Percentiles rank a stretch among this genome's conserved stretches.
phyloP scores from a whole-genome alignment of 2,888 invertebrate species.

The Smittia sp. region DNA sequence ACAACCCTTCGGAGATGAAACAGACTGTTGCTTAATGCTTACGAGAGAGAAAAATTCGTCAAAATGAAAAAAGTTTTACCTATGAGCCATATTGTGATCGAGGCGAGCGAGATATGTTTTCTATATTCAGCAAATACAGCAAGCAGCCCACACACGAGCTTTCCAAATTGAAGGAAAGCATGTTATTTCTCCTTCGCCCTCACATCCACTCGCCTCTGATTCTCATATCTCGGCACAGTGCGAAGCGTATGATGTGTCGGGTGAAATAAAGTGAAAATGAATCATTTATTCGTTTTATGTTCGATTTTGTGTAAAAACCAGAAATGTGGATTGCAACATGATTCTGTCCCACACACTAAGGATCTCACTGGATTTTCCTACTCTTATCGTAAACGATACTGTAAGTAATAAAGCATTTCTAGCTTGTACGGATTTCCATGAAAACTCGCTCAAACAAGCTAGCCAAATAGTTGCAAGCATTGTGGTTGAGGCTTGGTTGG shows the following conservation, averaged over 20 bases:
- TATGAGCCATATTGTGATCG: constrained; percentile 16
- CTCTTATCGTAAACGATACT: too few relatives aligned
- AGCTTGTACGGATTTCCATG: too few relatives aligned
- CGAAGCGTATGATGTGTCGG: constrained; percentile 16
- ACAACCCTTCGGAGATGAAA: not conserved
- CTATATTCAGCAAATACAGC: constrained; percentile 11
- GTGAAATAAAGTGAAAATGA: constrained; percentile 21
- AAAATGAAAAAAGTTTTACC: constrained; percentile 23
- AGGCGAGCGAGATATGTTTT: not conserved
- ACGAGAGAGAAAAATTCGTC: not conserved
- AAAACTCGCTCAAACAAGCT: too few relatives aligned
- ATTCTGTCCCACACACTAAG: not conserved
- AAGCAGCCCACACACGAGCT: constrained; percentile 9
- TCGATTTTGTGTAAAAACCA: constrained; percentile 26
- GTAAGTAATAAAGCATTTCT: too few relatives aligned
- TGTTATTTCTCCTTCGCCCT: not conserved
- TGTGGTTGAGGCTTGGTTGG: too few relatives aligned
- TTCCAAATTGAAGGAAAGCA: constrained; percentile 4
- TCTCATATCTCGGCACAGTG: not conserved
- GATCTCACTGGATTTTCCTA: too few relatives aligned
- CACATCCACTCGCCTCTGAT: not conserved
- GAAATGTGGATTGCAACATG: constrained; percentile 5
- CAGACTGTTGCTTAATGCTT: constrained; percentile 22
- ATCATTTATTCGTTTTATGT: constrained; percentile 32
- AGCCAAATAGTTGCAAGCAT: too few relatives aligned